A percentile compares a stretch with the other conserved stretches of the same genome.
Conservation (phyloP, 1,140 invertebrate species). For the Palaemon carinicauda region DNA sequence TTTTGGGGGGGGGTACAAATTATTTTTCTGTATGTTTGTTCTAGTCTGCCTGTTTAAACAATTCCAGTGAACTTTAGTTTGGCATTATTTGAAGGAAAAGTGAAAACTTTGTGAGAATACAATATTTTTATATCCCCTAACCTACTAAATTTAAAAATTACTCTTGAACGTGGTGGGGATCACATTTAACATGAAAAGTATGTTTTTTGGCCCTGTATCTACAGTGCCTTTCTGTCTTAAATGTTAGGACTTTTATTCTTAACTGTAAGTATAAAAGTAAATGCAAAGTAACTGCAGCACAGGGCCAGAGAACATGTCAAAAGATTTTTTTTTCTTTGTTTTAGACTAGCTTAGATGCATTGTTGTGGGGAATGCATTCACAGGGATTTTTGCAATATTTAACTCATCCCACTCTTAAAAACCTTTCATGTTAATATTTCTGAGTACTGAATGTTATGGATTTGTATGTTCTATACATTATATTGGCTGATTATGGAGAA, state of each 20-base stretch:
- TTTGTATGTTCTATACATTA: too few species aligned
- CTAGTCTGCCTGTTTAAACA: slow-evolving; percentile 41
- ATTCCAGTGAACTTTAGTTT: slow-evolving; percentile 39
- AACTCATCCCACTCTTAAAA: too few species aligned
- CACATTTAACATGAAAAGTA: slow-evolving; percentile 28
- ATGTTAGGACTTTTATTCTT: slow-evolving; percentile 48
- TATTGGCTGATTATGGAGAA: too few species aligned
- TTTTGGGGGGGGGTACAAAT: slow-evolving; percentile 47
- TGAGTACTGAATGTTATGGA: neutral
- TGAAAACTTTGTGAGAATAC: slow-evolving; percentile 7
- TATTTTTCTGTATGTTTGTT: slow-evolving; percentile 50
- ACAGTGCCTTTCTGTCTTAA: slow-evolving; percentile 54
- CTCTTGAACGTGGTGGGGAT: slow-evolving; percentile 11
- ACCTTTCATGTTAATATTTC: slow-evolving; percentile 11
- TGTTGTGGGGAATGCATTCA: slow-evolving; percentile 44
- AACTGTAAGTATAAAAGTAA: slow-evolving; percentile 24
- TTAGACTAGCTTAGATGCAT: slow-evolving; percentile 36
- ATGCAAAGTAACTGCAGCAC: slow-evolving; percentile 49
- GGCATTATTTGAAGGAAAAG: slow-evolving; percentile 29
- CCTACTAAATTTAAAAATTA: slow-evolving; percentile 17
- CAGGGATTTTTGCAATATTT: too few species aligned
- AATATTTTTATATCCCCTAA: slow-evolving; percentile 35
- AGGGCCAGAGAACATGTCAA: slow-evolving; percentile 54
- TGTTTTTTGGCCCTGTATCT: slow-evolving; percentile 57
- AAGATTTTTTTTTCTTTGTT: slow-evolving; percentile 7